Conservation (phyloP, 2,888 invertebrate species). For the Tuta absoluta region DNA sequence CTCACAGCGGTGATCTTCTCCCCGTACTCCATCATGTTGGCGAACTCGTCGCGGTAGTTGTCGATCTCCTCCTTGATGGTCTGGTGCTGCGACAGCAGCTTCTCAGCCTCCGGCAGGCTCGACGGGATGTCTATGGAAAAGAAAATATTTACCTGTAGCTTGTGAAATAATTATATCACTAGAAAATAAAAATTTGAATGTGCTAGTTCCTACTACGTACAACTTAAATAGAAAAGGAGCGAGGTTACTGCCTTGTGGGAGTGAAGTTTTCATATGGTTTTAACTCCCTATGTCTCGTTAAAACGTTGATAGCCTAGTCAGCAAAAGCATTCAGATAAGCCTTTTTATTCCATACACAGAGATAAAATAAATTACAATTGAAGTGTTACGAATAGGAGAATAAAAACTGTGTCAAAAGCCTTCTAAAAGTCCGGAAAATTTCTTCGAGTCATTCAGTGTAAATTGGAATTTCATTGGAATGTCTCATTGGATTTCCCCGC, state of each 20-base stretch:
- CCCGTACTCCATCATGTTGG: conserved; percentile 99
- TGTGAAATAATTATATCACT: background rate
- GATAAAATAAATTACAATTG: too few relatives aligned
- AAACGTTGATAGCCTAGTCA: too few relatives aligned
- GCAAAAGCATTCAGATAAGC: too few relatives aligned
- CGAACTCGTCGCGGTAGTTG: conserved; percentile 98
- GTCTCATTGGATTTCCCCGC: too few relatives aligned
- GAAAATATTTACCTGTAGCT: background rate
- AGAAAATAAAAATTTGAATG: background rate
- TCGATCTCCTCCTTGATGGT: conserved; percentile 99
- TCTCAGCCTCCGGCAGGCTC: conserved; percentile 97
- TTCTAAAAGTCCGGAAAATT: background rate
- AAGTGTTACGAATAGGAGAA: background rate
- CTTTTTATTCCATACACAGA: too few relatives aligned
- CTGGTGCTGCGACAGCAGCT: conserved; percentile 97
- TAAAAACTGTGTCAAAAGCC: background rate
- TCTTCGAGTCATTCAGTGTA: too few relatives aligned
- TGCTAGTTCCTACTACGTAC: too few relatives aligned
- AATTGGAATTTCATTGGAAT: too few relatives aligned
- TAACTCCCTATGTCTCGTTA: background rate
- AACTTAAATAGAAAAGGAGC: background rate
- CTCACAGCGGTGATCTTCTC: conserved; percentile 92
- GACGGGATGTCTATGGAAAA: conserved; percentile 91
- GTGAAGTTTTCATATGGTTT: background rate
- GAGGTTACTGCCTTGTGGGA: background rate